A percentile compares a stretch with the other conserved stretches of the same genome.
phyloP scores from a whole-genome alignment of 2,888 invertebrate species.

The Schizotus pectinicornis region DNA sequence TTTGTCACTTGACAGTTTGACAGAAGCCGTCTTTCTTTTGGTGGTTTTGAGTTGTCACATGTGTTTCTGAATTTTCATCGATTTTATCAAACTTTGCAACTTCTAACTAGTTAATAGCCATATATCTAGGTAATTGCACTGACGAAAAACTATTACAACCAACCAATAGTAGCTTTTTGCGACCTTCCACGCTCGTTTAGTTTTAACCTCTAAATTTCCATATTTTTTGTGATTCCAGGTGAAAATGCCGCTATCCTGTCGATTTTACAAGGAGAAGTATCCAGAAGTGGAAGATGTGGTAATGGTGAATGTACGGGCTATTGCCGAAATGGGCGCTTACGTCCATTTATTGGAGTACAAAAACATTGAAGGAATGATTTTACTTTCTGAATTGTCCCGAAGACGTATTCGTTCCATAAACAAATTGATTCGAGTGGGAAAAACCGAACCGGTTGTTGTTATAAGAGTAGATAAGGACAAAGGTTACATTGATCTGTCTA shows the following conservation, averaged over 20 bases:
- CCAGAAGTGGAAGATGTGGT: slow-evolving; percentile 99
- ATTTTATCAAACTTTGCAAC: not conserved
- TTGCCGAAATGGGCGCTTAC: slow-evolving; percentile 99
- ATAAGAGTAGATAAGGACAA: slow-evolving; percentile 99
- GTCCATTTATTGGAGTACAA: slow-evolving; percentile 98
- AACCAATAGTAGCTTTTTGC: not conserved
- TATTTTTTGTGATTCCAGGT: slow-evolving; percentile 30
- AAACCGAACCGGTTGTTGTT: slow-evolving; percentile 98
- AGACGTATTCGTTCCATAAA: slow-evolving; percentile 99
- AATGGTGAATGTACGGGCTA: slow-evolving; percentile 97
- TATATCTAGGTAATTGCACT: not conserved
- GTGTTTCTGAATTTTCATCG: not conserved
- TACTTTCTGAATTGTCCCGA: slow-evolving; percentile 96
- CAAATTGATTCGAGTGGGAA: slow-evolving; percentile 97
- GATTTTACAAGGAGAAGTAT: slow-evolving; percentile 96
- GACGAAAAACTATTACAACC: not conserved
- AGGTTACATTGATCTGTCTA: slow-evolving; percentile 99
- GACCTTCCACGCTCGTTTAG: not conserved
- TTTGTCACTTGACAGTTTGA: no score
- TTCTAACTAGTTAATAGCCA: not conserved
- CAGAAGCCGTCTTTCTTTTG: no score
- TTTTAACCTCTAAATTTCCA: slow-evolving; percentile 5
- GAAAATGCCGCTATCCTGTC: slow-evolving; percentile 89
- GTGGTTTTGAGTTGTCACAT: not conserved
- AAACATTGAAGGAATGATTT: slow-evolving; percentile 99